These are phyloP conservation scores for Anas georgica DNA, from an alignment of 2,797 vertebrate species.

Conservation along the genomic window DNA sequence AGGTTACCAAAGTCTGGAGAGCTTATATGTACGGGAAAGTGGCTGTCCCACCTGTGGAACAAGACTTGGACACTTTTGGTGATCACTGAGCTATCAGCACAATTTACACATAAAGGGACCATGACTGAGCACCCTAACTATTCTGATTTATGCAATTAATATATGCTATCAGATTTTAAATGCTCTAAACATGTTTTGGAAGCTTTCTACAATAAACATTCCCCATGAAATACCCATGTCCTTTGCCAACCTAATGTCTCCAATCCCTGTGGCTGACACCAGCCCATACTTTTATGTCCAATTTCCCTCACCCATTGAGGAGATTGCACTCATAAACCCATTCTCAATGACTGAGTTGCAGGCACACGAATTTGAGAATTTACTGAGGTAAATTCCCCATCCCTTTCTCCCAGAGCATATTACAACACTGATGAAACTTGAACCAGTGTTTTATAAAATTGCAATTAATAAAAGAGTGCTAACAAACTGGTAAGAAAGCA, in stretches of 20 bases:
- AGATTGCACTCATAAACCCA: neutral
- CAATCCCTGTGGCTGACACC: neutral
- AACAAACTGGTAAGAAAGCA: neutral
- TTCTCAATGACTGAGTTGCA: neutral
- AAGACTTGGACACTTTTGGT: neutral
- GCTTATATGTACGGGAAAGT: neutral
- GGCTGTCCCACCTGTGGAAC: neutral
- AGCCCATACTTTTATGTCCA: neutral
- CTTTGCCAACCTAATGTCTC: neutral
- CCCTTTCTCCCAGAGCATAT: neutral
- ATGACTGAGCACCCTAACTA: neutral
- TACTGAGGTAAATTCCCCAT: neutral
- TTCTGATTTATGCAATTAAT: neutral
- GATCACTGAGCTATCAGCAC: neutral
- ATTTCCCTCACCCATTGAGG: neutral
- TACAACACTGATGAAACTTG: neutral
- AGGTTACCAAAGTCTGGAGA: neutral
- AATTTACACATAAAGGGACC: neutral
- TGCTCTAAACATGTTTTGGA: neutral
- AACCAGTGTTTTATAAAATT: neutral
- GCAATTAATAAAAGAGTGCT: neutral
- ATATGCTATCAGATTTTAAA: neutral
- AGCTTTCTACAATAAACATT: neutral
- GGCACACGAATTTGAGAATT: neutral
- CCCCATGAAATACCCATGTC: neutral